Evolutionary conservation across 2,113 vertebrate species (phyloP).

Genomic region (Oxyura jamaicensis): DNA sequence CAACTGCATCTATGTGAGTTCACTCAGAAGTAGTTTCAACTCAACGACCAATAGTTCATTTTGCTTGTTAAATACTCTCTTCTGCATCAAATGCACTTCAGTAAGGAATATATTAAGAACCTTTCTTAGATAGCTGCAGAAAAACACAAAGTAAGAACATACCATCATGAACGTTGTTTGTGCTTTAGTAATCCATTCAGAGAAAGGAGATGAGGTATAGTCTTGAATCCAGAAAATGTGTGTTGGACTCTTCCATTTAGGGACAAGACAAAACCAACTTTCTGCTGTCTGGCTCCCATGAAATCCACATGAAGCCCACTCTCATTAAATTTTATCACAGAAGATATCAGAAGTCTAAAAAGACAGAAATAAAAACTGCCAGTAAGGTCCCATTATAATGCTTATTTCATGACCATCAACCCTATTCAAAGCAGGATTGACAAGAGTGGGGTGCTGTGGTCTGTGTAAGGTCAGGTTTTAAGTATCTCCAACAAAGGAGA

Average conservation of each 20-base stretch:
- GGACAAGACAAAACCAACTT: slow-evolving; percentile 62
- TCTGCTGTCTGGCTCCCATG: slow-evolving; percentile 32
- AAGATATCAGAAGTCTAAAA: slow-evolving; percentile 77
- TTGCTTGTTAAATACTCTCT: not conserved
- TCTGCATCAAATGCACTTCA: not conserved
- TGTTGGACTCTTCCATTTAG: slow-evolving; percentile 76
- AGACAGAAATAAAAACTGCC: not conserved
- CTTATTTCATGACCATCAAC: not conserved
- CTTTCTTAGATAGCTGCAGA: not conserved
- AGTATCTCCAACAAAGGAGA: not conserved
- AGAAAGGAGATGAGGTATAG: slow-evolving; percentile 72
- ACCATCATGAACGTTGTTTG: slow-evolving; percentile 76
- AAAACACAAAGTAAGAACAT: not conserved
- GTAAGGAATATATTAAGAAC: not conserved
- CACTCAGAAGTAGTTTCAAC: not conserved
- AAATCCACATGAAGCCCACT: slow-evolving; percentile 39
- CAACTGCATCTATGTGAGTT: not conserved
- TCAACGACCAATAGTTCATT: not conserved
- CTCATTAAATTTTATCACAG: slow-evolving; percentile 72
- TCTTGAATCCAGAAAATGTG: slow-evolving; percentile 63
- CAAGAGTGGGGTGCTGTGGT: not conserved
- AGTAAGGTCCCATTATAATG: not conserved
- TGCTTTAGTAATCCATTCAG: slow-evolving; percentile 73
- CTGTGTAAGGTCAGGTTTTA: not conserved
- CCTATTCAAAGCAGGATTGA: not conserved